phyloP scores from a whole-genome alignment of 2,113 vertebrate genomes.

The Fregetta grallaria region DNA sequence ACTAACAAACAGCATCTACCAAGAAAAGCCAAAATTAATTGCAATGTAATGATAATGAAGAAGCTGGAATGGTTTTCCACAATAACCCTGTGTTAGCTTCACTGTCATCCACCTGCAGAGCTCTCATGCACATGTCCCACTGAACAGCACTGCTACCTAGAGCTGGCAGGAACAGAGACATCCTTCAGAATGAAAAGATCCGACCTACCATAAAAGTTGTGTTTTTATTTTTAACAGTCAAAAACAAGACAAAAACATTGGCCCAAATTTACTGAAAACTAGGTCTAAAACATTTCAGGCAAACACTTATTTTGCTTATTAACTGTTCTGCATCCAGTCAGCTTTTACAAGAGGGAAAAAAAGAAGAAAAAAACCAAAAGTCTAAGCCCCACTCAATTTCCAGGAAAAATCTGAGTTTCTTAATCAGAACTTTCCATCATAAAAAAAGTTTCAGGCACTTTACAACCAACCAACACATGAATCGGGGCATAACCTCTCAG shows the following conservation, averaged over 20 bases:
- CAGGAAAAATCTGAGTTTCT: background rate
- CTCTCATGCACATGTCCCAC: accelerated
- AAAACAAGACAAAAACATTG: background rate
- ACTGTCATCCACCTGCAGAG: background rate
- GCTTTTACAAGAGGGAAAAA: background rate
- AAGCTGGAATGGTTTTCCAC: background rate
- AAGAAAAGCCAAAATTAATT: background rate
- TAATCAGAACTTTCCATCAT: background rate
- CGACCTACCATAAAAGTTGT: background rate
- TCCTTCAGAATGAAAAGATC: background rate
- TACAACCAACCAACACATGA: background rate
- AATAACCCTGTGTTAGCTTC: background rate
- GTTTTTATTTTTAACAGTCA: background rate
- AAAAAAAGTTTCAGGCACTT: background rate
- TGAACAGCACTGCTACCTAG: background rate
- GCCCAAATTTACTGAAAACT: background rate
- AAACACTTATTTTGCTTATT: background rate
- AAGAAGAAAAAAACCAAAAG: background rate
- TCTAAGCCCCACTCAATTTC: background rate
- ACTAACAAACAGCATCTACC: background rate
- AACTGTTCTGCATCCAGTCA: background rate
- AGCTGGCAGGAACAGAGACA: background rate
- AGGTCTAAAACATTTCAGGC: background rate
- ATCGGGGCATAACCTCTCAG: background rate
- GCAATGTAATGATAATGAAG: background rate